phyloP scores from a whole-genome alignment of 2,888 invertebrate species.

The Girardia tigrina region DNA sequence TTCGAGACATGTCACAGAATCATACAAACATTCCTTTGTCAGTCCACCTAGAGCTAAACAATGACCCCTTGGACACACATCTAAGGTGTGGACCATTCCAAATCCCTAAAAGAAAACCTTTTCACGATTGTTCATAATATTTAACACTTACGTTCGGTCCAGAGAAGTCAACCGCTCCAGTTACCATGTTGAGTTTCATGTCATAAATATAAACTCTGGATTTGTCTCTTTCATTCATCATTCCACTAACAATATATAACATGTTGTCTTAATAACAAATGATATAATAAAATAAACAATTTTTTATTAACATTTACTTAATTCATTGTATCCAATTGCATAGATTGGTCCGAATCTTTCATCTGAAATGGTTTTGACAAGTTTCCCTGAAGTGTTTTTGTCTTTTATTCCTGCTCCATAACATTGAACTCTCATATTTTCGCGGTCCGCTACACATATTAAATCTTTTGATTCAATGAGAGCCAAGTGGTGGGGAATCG shows the following conservation, averaged over 20 bases:
- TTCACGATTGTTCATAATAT: no score
- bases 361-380: not conserved
- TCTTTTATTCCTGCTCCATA: slow-evolving; percentile 47
- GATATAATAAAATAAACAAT: not conserved
- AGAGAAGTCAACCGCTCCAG: not conserved
- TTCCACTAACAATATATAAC: slow-evolving; percentile 3
- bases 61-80: slow-evolving; percentile 12
- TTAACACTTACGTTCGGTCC: not conserved
- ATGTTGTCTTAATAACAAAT: not conserved
- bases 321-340: slow-evolving; percentile 27
- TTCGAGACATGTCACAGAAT: not conserved
- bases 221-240: not conserved
- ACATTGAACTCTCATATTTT: slow-evolving; percentile 53
- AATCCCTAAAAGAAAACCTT: not conserved
- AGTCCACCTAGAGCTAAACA: not conserved
- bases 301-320: slow-evolving; percentile 42
- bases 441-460: slow-evolving; percentile 53
- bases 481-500: slow-evolving; percentile 51
- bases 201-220: not conserved
- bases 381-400: not conserved
- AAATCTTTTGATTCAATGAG: slow-evolving; percentile 47
- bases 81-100: slow-evolving; percentile 13
- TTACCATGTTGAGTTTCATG: not conserved
- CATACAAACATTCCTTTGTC: not conserved
- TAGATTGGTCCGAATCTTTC: slow-evolving; percentile 10